phyloP scores from a whole-genome alignment of 2,888 invertebrate genomes.

The Synanthedon myopaeformis region DNA sequence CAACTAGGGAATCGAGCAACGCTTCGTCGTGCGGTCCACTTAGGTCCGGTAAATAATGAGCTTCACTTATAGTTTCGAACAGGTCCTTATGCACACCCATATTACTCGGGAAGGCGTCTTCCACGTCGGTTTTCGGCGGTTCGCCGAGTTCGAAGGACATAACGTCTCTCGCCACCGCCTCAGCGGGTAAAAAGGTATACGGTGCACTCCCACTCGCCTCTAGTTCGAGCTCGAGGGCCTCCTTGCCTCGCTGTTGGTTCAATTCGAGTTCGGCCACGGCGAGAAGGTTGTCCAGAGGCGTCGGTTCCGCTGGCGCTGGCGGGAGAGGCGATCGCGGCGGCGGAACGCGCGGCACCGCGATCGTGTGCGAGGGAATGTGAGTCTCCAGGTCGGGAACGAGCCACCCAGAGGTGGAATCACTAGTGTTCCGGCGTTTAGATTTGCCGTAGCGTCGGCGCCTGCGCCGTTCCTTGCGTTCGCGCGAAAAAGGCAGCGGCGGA shows the following conservation, averaged over 20 bases:
- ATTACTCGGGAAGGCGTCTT: constrained; percentile 37
- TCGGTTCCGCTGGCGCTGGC: constrained; percentile 42
- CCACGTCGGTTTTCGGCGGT: constrained; percentile 41
- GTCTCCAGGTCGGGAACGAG: constrained; percentile 70
- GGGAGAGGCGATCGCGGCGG: constrained; percentile 20
- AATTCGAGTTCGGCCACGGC: constrained; percentile 75
- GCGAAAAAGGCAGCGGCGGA: constrained; percentile 16
- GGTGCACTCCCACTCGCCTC: constrained; percentile 15
- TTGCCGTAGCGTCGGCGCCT: constrained; percentile 17
- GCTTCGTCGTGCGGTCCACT: constrained; percentile 64
- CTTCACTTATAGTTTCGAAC: constrained; percentile 62
- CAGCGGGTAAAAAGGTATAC: constrained; percentile 44
- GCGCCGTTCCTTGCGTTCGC: constrained; percentile 21
- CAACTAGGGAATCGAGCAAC: constrained; percentile 71
- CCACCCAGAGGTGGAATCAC: constrained; percentile 19
- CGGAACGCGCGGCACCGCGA: constrained; percentile 56
- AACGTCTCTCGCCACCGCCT: constrained; percentile 45
- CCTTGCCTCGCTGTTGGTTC: constrained; percentile 66
- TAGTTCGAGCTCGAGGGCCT: constrained; percentile 34
- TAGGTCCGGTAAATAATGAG: constrained; percentile 57
- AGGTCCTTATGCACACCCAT: constrained; percentile 54
- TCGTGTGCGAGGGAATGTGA: constrained; percentile 73
- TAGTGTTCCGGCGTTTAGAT: constrained; percentile 1
- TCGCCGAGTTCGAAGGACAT: constrained; percentile 56
- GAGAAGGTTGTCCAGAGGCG: constrained; percentile 73